Percentiles rank a stretch among this genome's conserved stretches.
These are phyloP conservation scores for Spilarctia lutea DNA, from an alignment of 2,888 invertebrate species.

Conservation along the genomic window DNA sequence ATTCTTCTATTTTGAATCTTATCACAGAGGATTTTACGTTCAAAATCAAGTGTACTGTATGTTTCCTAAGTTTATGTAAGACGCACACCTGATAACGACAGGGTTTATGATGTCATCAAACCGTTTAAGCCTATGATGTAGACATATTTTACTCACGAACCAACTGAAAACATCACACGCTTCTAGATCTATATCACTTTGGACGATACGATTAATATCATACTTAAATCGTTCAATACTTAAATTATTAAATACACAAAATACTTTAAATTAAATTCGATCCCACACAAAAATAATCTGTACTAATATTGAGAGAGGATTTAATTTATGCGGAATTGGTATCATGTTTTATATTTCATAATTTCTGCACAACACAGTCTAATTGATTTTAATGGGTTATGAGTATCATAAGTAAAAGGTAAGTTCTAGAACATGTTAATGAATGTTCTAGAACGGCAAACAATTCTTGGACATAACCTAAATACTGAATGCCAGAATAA, in stretches of 20 bases:
- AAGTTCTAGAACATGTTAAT: background rate
- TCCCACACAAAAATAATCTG: background rate
- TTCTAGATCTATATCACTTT: background rate
- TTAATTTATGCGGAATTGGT: background rate
- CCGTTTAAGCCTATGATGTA: slow-evolving; percentile 68
- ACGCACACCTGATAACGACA: slow-evolving; percentile 68
- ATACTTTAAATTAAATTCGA: background rate
- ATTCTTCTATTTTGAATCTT: background rate
- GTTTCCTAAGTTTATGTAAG: slow-evolving; percentile 65
- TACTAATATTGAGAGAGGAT: background rate
- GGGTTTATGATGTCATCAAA: slow-evolving; percentile 77
- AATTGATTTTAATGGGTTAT: background rate
- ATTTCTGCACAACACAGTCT: background rate
- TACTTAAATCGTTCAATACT: background rate
- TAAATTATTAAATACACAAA: background rate
- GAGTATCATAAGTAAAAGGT: background rate
- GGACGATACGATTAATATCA: background rate
- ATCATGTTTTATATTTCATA: background rate
- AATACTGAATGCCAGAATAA: slow-evolving; percentile 42
- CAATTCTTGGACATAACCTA: background rate
- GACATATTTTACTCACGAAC: slow-evolving; percentile 57
- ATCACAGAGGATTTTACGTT: background rate
- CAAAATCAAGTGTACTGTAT: background rate
- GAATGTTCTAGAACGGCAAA: background rate
- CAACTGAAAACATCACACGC: slow-evolving; percentile 1